Evolutionary conservation across 92 coral and sea anemone species (phyloP).

Genomic region (Muricea muricata): DNA sequence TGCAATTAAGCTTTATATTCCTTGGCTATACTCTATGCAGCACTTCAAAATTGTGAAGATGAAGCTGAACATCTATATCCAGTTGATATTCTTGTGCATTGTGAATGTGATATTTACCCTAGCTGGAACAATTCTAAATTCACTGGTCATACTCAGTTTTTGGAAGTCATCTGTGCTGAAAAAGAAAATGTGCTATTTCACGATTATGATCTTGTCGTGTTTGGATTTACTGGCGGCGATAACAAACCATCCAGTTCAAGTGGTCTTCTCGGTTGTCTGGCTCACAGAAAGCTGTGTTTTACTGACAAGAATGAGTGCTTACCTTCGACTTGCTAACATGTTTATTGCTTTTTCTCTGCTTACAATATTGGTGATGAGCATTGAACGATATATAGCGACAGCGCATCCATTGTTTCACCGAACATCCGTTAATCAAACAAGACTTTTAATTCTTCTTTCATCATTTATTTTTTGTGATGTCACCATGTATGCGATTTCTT

Average conservation of each 20-base stretch:
- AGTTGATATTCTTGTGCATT: not conserved
- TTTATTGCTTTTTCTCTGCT: not conserved
- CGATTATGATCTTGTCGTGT: not conserved
- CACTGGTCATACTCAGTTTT: not conserved
- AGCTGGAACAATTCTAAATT: not conserved
- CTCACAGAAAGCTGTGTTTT: not conserved
- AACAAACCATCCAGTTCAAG: not conserved
- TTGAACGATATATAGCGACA: not conserved
- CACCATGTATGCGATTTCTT: not conserved
- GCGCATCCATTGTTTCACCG: not conserved
- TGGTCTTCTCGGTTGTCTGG: not conserved
- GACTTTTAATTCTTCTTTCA: not conserved
- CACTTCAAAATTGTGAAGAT: too few species aligned
- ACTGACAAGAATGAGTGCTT: too few species aligned
- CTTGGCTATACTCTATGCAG: too few species aligned
- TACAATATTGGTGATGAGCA: not conserved
- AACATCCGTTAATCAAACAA: not conserved
- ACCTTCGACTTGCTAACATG: too few species aligned
- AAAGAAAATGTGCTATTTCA: not conserved
- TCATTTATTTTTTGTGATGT: not conserved
- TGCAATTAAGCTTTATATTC: too few species aligned
- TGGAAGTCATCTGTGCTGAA: not conserved
- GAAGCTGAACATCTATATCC: too few species aligned
- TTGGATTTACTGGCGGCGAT: not conserved
- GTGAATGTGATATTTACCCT: not conserved